phyloP scores from a whole-genome alignment of 2,888 invertebrate species.

The Syrista parreyssii region DNA sequence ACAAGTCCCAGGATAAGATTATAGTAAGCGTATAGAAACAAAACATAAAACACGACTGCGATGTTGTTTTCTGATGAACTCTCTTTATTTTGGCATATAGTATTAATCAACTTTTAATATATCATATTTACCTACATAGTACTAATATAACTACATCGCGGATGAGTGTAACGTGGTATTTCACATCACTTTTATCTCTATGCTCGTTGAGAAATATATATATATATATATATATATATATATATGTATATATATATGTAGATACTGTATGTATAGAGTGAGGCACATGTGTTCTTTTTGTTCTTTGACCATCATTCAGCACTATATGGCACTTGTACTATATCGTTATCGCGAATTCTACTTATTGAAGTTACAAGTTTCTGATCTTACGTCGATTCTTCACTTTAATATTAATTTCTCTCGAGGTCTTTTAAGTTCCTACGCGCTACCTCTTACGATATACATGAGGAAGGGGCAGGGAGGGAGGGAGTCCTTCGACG shows the following conservation, averaged over 20 bases:
- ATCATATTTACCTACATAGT: neutral
- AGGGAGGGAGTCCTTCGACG: too few relatives aligned
- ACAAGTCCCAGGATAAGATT: neutral
- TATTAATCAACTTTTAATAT: conserved; percentile 8
- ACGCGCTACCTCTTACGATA: neutral
- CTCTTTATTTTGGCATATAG: conserved; percentile 52
- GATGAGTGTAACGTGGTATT: neutral
- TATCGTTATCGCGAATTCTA: neutral
- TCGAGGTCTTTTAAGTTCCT: neutral
- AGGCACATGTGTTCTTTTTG: conserved; percentile 13
- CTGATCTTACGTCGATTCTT: neutral
- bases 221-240: conserved; percentile 12
- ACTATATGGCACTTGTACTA: neutral
- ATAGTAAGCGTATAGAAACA: conserved; percentile 34
- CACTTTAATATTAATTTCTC: neutral
- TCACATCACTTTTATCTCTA: neutral
- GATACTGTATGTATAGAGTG: conserved; percentile 12
- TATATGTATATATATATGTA: conserved; percentile 21
- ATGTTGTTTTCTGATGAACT: conserved; percentile 37
- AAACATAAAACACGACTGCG: conserved; percentile 39
- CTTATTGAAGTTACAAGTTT: neutral
- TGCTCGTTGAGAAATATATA: conserved; percentile 1
- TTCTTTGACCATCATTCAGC: neutral
- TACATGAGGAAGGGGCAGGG: too few relatives aligned
- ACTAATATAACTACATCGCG: neutral